Conservation (phyloP, 2,797 vertebrate genomes). For the Chelidonichthys spinosus region DNA sequence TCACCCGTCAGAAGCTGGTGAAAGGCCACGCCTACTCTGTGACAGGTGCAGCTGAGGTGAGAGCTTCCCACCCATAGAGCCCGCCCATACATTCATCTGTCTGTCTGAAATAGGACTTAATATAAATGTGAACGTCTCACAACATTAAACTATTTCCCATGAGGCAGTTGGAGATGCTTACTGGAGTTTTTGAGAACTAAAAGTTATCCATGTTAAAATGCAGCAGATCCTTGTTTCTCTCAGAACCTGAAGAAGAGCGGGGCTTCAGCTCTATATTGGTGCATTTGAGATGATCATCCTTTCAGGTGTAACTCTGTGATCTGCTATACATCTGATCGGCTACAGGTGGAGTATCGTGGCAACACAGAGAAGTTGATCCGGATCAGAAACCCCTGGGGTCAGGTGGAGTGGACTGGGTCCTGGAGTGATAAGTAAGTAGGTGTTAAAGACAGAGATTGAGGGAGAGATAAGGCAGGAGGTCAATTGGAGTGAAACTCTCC, state of each 20-base stretch:
- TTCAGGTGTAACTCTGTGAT: background rate
- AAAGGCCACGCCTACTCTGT: conserved; percentile 90
- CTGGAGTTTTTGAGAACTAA: background rate
- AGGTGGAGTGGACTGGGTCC: conserved; percentile 91
- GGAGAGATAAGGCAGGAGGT: too few relatives aligned
- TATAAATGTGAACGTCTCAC: background rate
- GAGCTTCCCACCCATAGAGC: background rate
- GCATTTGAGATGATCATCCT: background rate
- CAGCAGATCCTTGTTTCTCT: background rate
- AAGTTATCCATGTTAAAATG: background rate
- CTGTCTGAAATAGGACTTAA: background rate
- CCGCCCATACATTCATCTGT: background rate
- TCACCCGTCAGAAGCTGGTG: conserved; percentile 87
- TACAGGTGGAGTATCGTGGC: conserved; percentile 86
- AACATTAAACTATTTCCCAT: background rate
- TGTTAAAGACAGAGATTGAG: background rate
- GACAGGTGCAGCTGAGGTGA: conserved; percentile 87
- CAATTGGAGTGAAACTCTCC: too few relatives aligned
- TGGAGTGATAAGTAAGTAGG: conserved; percentile 88
- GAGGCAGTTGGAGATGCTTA: background rate
- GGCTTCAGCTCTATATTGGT: background rate
- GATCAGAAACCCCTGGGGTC: conserved; percentile 91
- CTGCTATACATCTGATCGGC: conserved; percentile 22
- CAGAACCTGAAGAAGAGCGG: conserved; percentile 1
- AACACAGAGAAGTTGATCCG: conserved; percentile 85